Conservation (phyloP, 2,797 vertebrate species). For the Phyllotis vaccarum region DNA sequence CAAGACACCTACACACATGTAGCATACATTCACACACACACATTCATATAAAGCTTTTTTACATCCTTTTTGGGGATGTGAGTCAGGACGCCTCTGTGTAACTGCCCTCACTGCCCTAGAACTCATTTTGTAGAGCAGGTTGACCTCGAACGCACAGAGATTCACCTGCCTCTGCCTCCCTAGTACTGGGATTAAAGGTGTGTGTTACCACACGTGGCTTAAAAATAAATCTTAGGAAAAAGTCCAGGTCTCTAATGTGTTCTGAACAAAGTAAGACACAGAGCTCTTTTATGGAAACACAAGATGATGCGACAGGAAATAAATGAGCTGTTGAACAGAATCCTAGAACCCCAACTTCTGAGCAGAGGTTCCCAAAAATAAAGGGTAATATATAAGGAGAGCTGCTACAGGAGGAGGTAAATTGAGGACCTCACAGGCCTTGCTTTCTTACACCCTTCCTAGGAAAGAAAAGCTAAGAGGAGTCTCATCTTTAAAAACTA, state of each 20-base stretch:
- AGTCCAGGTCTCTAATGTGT: neutral
- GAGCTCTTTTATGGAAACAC: neutral
- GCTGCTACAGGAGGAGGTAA: accelerated
- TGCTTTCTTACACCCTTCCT: neutral
- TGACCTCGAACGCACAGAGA: neutral
- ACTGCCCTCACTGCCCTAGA: neutral
- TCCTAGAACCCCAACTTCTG: neutral
- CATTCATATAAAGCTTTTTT: neutral
- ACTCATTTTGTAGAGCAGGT: neutral
- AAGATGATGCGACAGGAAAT: conserved; percentile 35
- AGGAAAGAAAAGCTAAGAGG: neutral
- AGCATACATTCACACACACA: neutral
- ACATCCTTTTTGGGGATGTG: no score
- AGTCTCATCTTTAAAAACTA: neutral
- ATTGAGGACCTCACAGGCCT: neutral
- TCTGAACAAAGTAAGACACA: neutral
- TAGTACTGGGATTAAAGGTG: neutral
- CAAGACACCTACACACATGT: neutral
- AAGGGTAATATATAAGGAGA: no score
- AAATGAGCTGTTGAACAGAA: conserved; percentile 38
- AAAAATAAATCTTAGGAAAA: neutral
- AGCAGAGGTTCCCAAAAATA: neutral
- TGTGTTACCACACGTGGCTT: neutral
- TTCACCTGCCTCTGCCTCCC: neutral
- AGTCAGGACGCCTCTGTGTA: neutral